These are phyloP conservation scores for Dynastes tityus DNA, from an alignment of 2,888 invertebrate species.

Conservation along the genomic window DNA sequence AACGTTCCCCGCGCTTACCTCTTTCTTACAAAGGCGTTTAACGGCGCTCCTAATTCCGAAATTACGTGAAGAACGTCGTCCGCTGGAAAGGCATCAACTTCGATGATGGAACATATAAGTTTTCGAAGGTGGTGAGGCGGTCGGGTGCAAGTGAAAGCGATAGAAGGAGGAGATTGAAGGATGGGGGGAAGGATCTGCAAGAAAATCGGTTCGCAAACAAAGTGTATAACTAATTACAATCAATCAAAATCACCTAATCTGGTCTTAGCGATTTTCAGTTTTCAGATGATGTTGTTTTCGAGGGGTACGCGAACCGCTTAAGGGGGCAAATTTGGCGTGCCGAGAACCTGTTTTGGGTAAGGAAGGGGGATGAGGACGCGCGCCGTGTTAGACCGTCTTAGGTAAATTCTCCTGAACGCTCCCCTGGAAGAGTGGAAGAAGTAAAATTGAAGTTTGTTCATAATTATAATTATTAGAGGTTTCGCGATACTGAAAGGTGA, in stretches of 20 bases:
- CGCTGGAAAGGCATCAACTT: slow-evolving; percentile 38
- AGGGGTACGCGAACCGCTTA: slow-evolving; percentile 10
- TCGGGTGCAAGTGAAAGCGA: slow-evolving; percentile 19
- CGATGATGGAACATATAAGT: slow-evolving; percentile 65
- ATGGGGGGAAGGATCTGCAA: slow-evolving; percentile 54
- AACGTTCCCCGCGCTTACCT: neutral
- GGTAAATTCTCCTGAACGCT: slow-evolving; percentile 9
- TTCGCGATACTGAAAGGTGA: slow-evolving; percentile 32
- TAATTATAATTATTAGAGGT: slow-evolving; percentile 47
- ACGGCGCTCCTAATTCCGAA: slow-evolving; percentile 24
- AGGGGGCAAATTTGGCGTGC: neutral
- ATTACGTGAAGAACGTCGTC: slow-evolving; percentile 16
- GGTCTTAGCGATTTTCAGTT: slow-evolving; percentile 55
- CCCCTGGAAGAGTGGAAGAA: slow-evolving; percentile 23
- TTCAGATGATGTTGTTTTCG: slow-evolving; percentile 32
- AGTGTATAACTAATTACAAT: slow-evolving; percentile 70
- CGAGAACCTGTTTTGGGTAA: neutral
- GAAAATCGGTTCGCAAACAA: slow-evolving; percentile 67
- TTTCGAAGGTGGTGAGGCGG: slow-evolving; percentile 59
- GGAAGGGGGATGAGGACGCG: neutral
- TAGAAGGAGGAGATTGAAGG: neutral
- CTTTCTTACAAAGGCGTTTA: slow-evolving; percentile 24
- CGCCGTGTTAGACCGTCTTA: slow-evolving; percentile 6
- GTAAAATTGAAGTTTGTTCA: slow-evolving; percentile 40
- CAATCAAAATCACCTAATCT: slow-evolving; percentile 67